Conservation (phyloP, 2,113 vertebrate species). For the Notarius lentiginosus region DNA sequence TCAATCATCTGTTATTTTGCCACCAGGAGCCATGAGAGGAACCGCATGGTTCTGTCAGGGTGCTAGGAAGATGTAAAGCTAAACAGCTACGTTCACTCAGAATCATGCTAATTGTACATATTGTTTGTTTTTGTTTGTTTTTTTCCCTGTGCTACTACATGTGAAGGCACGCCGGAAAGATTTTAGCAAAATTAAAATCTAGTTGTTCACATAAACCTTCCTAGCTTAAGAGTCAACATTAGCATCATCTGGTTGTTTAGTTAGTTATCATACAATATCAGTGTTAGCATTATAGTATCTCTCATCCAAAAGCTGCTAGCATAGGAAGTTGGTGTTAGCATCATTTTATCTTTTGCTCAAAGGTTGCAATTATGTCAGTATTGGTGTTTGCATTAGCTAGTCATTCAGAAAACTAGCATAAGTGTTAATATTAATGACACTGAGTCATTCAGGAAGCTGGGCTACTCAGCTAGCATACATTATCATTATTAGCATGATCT, state of each 20-base stretch:
- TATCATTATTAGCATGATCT: background rate
- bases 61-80: background rate
- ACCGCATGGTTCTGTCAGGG: background rate
- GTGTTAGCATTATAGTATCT: background rate
- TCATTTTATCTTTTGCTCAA: background rate
- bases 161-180: no score
- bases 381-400: background rate
- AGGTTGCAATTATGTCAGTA: background rate
- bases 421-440: background rate
- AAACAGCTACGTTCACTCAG: background rate
- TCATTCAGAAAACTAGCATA: background rate
- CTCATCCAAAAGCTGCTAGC: background rate
- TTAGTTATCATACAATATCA: background rate
- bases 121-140: no score
- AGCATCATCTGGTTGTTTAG: background rate
- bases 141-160: no score
- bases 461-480: background rate
- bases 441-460: background rate
- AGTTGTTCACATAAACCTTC: background rate
- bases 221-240: background rate
- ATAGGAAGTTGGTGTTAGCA: background rate
- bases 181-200: background rate
- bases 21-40: background rate
- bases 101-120: background rate
- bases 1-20: conserved; percentile 26